phyloP scores from a whole-genome alignment of 2,888 invertebrate genomes.

The Ichneumoninae sp. region DNA sequence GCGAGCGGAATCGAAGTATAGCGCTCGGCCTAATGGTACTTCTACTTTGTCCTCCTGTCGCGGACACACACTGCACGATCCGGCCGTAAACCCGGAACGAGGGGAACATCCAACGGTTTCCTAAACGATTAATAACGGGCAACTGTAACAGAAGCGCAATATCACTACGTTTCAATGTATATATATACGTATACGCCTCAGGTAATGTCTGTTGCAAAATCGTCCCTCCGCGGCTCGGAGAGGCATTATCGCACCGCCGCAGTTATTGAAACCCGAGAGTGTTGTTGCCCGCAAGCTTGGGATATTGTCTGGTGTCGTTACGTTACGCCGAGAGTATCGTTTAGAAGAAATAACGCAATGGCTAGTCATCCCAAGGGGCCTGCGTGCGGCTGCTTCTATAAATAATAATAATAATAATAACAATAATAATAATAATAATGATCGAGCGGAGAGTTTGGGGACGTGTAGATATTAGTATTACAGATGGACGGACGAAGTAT shows the following conservation, averaged over 20 bases:
- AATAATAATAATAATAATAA: too few relatives aligned
- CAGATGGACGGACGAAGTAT: too few relatives aligned
- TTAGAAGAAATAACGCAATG: neutral
- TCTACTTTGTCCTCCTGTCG: constrained; percentile 24
- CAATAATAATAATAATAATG: too few relatives aligned
- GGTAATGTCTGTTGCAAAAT: constrained; percentile 3
- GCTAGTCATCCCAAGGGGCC: too few relatives aligned
- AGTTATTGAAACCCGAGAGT: neutral
- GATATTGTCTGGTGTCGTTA: neutral
- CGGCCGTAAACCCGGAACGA: constrained; percentile 24
- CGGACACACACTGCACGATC: constrained; percentile 19
- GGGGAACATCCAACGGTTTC: constrained; percentile 23
- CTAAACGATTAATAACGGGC: constrained; percentile 44
- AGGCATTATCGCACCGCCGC: neutral
- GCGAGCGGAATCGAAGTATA: neutral
- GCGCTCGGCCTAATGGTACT: constrained; percentile 13
- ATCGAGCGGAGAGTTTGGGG: too few relatives aligned
- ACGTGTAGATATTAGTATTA: too few relatives aligned
- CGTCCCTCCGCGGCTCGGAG: neutral
- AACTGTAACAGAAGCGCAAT: constrained; percentile 32
- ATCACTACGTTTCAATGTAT: neutral
- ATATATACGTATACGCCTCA: neutral
- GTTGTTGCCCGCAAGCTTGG: neutral
- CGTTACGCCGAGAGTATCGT: neutral
- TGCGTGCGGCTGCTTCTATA: too few relatives aligned